Base-by-base conservation (phyloP, 2,797 vertebrate genomes). In the Pipistrellus kuhlii region DNA sequence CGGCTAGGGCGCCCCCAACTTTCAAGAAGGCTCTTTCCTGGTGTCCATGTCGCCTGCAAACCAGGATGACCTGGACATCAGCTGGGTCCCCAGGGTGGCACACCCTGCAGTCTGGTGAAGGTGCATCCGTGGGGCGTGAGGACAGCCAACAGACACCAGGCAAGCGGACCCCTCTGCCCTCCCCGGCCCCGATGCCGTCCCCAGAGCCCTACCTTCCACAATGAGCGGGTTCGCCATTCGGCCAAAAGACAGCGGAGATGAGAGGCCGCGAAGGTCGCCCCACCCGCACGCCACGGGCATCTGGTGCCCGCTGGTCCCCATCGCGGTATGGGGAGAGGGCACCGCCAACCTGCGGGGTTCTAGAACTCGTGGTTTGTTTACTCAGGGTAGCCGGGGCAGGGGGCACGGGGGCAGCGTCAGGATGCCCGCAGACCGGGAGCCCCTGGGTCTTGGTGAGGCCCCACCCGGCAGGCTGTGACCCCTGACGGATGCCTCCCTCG, bases 341-440 rank as follows among this genome's bases (percentile, higher is more conserved):
- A 53, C 57, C 81, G 75, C 91, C 23, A 15, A 53, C 48, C 64
- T 55, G 27, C 9, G 3, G 85, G 53, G 62, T 96, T 96, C 96
- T 97, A 96, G 96, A 97, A 97, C 57, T 55, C 57, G 2, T 20
- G 83, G 71, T 66, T 83, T 77, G 82, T 92, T 96, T 66, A 72
- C 44, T 83, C 59, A 57, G 6, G 38, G 75, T 21, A 66, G 51
- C 25, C 14, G 10, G 55, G 72, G 8, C 44, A 44, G 44, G 44
- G 44, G 44, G 44, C 8, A 9, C 7, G 51, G 46, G 10, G 32
- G 30, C 41, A 32, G 27, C 57, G 27, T 15, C 30, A 9, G 41
- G 66, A 68, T 41, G 66, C 90, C 15, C 15, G 8, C 64, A 18
- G 23, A 41, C 32, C 44, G 57, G 62, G 62, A 55, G 38, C 38